Conservation (phyloP, 1,140 invertebrate species). For the Zaprionus vittiger region DNA sequence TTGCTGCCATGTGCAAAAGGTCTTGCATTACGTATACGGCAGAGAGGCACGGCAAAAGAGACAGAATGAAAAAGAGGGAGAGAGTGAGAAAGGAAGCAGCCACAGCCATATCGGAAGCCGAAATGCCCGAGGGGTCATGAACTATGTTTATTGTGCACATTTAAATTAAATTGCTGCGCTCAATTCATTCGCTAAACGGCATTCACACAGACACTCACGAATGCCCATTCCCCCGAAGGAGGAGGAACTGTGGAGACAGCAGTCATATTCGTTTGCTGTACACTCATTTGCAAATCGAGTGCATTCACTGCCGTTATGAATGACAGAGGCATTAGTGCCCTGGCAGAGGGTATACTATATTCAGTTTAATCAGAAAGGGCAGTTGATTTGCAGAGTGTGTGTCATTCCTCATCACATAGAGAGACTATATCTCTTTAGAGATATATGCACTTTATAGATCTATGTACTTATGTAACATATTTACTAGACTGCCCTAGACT, state of each 20-base stretch:
- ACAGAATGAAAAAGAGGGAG: constrained; percentile 1
- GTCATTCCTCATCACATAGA: too few relatives aligned
- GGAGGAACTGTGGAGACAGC: background rate
- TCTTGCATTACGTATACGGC: constrained; percentile 71
- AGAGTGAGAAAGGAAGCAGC: background rate
- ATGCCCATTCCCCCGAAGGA: background rate
- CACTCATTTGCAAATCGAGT: constrained; percentile 4
- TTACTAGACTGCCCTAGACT: background rate
- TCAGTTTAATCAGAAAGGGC: too few relatives aligned
- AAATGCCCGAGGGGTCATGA: constrained; percentile 73
- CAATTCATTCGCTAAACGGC: constrained; percentile 79
- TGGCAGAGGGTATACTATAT: background rate
- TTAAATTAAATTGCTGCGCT: constrained; percentile 83
- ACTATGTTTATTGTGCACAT: constrained; percentile 82
- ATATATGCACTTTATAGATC: too few relatives aligned
- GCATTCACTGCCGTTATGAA: background rate
- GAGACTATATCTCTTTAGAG: too few relatives aligned
- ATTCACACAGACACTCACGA: constrained; percentile 34
- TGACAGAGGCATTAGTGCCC: background rate
- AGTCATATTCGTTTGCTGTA: background rate
- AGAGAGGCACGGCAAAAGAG: constrained; percentile 29
- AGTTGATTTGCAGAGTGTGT: too few relatives aligned
- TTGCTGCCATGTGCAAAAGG: constrained; percentile 24
- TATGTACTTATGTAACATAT: background rate
- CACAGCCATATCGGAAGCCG: constrained; percentile 21